Evolutionary conservation across 2,113 vertebrate genomes (phyloP), one percentile per base, ranked within the genome.

Genomic region (Bucco capensis): DNA sequence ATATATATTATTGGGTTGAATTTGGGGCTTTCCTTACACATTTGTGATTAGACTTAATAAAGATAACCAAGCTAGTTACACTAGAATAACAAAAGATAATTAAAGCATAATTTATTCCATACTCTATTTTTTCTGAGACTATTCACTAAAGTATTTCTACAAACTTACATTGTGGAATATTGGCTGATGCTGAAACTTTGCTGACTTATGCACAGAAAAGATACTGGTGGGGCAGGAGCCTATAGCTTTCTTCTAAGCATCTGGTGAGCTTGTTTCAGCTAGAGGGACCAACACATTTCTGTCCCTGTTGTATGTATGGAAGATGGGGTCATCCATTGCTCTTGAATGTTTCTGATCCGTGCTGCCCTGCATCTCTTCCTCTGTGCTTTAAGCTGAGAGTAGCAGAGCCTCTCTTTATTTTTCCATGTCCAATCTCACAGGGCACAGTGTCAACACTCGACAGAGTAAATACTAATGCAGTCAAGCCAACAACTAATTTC

Each of bases 91-190:
- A 27, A 42, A 61, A 80, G 46, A 6, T 40, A 80, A 76, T 73
- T 53, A 60, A 90, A 80, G 37, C 6, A 15, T 46, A 16, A 38
- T 73, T 90, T 79, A 49, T 71, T 83, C 53, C 37, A 54, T 30
- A 40, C 57, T 83, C 60, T 75, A 51, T 60, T 73, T 95, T 93
- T 64, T 90, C 69, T 87, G 38, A 74, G 85, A 44, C 49, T 87
- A 58, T 42, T 74, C 21, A 25, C 31, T 56, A 0, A 75, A 67
- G 51, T 38, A 49, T 73, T 86, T 90, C 94, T 86, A 31, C 81
- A 74, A 72, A 83, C 65, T n/a, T 64, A 2, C 57, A 12, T 16
- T 79, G 77, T 58, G 74, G 65, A 37, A 54, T 73, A 37, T 14
- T 75, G 83, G 86, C 49, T 47, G 90, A 88, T 85, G 51, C 95